A percentile compares a stretch with the other conserved stretches of the same genome.
These are phyloP conservation scores for Clusia tigrina DNA, from an alignment of 2,888 invertebrate genomes.

Conservation along the genomic window DNA sequence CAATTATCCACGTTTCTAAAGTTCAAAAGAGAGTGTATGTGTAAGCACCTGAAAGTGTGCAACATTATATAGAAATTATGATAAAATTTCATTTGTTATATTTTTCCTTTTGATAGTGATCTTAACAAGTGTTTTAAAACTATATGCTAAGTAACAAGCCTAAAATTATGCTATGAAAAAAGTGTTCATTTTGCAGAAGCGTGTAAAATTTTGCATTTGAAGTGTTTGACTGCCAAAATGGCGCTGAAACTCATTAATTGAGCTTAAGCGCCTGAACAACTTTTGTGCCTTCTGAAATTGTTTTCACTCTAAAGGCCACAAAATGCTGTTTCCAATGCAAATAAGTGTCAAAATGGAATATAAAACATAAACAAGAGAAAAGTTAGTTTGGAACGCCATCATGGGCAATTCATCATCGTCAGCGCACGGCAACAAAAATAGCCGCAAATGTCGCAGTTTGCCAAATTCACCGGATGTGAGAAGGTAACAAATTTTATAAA, in stretches of 20 bases:
- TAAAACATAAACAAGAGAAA: background rate
- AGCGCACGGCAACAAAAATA: constrained; percentile 52
- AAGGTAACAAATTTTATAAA: constrained; percentile 67
- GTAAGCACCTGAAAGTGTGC: too few species aligned
- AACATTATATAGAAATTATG: too few species aligned
- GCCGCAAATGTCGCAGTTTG: constrained; percentile 70
- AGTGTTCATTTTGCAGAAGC: background rate
- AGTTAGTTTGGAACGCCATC: constrained; percentile 25
- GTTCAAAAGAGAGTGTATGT: background rate
- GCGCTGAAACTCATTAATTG: too few species aligned
- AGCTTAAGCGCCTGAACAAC: too few species aligned
- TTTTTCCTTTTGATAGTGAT: too few species aligned
- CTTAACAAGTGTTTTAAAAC: too few species aligned
- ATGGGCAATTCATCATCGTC: constrained; percentile 65
- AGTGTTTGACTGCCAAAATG: too few species aligned
- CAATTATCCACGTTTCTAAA: too few species aligned
- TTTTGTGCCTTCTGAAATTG: too few species aligned
- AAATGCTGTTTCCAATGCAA: background rate
- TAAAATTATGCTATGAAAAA: background rate
- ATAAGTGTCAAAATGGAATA: background rate
- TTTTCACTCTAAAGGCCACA: background rate
- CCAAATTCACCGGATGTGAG: constrained; percentile 81
- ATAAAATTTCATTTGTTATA: too few species aligned
- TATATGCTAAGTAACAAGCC: too few species aligned
- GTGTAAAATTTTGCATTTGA: too few species aligned